These are phyloP conservation scores for Diadophis punctatus DNA, from an alignment of 2,113 vertebrate genomes.

Conservation along the genomic window DNA sequence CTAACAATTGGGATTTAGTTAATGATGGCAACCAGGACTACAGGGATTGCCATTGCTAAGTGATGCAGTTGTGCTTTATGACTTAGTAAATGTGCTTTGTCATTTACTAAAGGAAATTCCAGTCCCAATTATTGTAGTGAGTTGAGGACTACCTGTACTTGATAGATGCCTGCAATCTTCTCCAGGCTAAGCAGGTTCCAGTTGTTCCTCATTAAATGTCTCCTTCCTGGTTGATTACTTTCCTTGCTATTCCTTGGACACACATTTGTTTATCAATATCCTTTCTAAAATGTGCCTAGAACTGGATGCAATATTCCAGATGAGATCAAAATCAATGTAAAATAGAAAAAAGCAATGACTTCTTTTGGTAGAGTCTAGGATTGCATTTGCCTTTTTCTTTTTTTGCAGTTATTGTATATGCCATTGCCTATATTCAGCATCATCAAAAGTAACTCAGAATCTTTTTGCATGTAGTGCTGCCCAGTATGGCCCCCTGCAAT, in stretches of 20 bases:
- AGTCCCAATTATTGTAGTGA: not conserved
- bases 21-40: not conserved
- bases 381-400: not conserved
- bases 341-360: not conserved
- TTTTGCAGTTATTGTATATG: not conserved
- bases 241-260: not conserved
- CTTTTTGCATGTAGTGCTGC: not conserved
- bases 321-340: not conserved
- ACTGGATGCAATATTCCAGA: not conserved
- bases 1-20: not conserved
- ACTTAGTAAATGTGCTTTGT: not conserved
- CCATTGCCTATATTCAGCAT: not conserved
- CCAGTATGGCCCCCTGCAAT: too few relatives aligned
- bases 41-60: not conserved
- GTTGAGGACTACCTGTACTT: not conserved
- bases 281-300: not conserved
- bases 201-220: not conserved
- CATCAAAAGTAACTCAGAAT: too few relatives aligned
- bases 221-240: not conserved
- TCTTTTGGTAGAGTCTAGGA: not conserved
- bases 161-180: not conserved
- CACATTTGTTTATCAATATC: not conserved
- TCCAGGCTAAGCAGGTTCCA: not conserved
- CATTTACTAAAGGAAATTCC: not conserved
- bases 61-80: not conserved